phyloP scores from a whole-genome alignment of 2,888 invertebrate species.

The Diaperis boleti region DNA sequence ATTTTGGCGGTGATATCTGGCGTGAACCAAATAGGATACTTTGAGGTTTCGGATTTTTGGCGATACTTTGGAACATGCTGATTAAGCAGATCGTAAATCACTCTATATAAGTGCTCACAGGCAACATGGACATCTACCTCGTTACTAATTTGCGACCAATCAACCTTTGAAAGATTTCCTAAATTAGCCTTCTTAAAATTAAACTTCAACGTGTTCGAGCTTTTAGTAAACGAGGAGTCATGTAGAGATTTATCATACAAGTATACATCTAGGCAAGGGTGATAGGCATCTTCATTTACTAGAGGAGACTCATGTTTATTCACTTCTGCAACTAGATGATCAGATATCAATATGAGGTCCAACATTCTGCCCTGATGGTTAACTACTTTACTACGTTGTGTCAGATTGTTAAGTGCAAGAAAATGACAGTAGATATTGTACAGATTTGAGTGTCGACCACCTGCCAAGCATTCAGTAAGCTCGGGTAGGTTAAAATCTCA shows the following conservation, averaged over 20 bases:
- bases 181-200: not conserved
- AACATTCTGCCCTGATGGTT: not conserved
- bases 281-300: not conserved
- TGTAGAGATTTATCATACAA: not conserved
- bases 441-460: not conserved
- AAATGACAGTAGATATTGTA: too few species aligned
- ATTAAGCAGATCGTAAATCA: too few species aligned
- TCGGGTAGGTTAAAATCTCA: slow-evolving; percentile 8
- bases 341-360: not conserved
- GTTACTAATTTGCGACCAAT: not conserved
- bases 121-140: not conserved
- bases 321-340: not conserved
- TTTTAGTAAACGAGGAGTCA: not conserved
- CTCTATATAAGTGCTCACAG: not conserved
- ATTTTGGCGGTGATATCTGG: not conserved
- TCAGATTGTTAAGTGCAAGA: not conserved
- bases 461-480: not conserved
- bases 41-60: not conserved
- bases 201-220: not conserved
- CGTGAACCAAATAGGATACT: not conserved
- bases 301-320: not conserved
- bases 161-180: not conserved
- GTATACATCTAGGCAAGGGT: too few species aligned
- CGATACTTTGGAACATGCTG: too few species aligned
- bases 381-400: not conserved